These are phyloP conservation scores for Drosophila algonquin DNA, from an alignment of 2,888 invertebrate genomes.

Conservation along the genomic window DNA sequence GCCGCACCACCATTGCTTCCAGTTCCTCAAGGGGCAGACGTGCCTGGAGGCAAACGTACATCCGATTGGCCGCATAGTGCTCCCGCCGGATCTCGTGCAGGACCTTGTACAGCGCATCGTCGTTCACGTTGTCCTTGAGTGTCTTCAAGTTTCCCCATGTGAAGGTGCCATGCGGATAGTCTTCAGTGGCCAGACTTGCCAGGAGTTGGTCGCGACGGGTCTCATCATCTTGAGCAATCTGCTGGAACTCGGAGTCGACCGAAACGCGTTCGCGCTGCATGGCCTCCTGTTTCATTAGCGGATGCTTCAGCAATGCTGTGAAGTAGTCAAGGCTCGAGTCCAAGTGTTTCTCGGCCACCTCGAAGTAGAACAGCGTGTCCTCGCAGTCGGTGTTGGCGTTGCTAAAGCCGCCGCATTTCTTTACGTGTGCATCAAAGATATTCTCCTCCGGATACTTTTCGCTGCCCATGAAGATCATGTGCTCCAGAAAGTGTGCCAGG, in stretches of 20 bases:
- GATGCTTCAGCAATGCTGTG: conserved; percentile 94
- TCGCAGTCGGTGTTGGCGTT: conserved; percentile 96
- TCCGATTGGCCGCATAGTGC: conserved; percentile 94
- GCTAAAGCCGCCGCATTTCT: conserved; percentile 92
- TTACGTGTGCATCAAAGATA: conserved; percentile 91
- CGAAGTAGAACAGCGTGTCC: conserved; percentile 94
- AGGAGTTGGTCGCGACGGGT: conserved; percentile 91
- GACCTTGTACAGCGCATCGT: conserved; percentile 88
- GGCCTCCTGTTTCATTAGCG: conserved; percentile 92
- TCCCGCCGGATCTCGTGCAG: conserved; percentile 90
- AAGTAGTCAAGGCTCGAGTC: conserved; percentile 91
- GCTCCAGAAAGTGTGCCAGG: conserved; percentile 93
- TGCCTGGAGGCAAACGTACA: conserved; percentile 94
- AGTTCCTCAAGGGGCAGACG: conserved; percentile 82
- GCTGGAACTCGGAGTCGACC: conserved; percentile 95
- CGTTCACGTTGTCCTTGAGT: conserved; percentile 87
- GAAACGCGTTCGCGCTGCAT: conserved; percentile 94
- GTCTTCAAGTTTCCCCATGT: conserved; percentile 93
- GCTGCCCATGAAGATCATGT: conserved; percentile 97
- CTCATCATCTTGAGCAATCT: conserved; percentile 90
- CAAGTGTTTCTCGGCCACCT: conserved; percentile 92
- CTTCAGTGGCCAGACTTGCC: conserved; percentile 87
- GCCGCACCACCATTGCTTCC: conserved; percentile 83
- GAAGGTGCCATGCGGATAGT: conserved; percentile 90
- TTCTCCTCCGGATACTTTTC: conserved; percentile 95